Percentiles rank a stretch among this genome's conserved stretches.
Conservation (phyloP, 53 echinoderm and acorn worm genomes). For the Glandiceps talaboti region DNA sequence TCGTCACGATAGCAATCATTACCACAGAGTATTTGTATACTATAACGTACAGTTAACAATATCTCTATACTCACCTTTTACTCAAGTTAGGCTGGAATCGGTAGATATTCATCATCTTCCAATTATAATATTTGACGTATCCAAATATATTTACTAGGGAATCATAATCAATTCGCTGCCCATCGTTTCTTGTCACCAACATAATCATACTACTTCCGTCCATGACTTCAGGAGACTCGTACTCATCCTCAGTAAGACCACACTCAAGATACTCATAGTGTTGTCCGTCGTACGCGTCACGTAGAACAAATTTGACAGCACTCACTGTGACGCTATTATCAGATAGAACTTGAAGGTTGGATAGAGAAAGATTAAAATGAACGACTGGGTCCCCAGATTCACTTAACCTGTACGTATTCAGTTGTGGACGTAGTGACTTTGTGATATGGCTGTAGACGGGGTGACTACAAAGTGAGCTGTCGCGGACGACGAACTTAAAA, state of each 20-base stretch:
- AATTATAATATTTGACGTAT: not conserved
- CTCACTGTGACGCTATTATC: too few relatives aligned
- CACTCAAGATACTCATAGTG: not conserved
- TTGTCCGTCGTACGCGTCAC: not conserved
- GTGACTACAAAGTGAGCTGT: not conserved
- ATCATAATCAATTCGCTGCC: not conserved
- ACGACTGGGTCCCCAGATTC: not conserved
- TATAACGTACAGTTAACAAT: too few relatives aligned
- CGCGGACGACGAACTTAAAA: not conserved
- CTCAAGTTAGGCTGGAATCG: not conserved
- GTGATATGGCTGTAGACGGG: not conserved
- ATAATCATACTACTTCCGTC: not conserved
- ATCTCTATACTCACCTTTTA: not conserved
- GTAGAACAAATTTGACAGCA: not conserved
- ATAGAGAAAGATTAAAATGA: not conserved
- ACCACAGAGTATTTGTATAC: too few relatives aligned
- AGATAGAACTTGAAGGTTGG: not conserved
- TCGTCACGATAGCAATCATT: too few relatives aligned
- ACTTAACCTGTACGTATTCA: not conserved
- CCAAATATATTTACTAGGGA: not conserved
- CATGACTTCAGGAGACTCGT: too few relatives aligned
- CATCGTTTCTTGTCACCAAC: not conserved
- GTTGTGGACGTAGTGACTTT: not conserved
- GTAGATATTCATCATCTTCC: not conserved
- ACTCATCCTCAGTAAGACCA: too few relatives aligned